Conservation (phyloP, 2,797 vertebrate genomes). For the Aythya fuligula region DNA sequence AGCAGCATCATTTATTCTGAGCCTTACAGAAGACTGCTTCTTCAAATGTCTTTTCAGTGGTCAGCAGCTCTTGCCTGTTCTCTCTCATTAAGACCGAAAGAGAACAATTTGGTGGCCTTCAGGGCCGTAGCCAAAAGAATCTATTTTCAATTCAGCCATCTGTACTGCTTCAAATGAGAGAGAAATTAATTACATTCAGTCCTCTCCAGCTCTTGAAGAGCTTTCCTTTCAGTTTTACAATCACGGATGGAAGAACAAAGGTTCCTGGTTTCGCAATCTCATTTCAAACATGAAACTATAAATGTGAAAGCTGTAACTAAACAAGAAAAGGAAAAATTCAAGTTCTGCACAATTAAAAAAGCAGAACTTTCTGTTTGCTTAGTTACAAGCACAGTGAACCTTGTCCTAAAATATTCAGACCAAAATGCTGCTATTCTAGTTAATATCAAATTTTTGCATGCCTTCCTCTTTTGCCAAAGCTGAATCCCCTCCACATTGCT, state of each 20-base stretch:
- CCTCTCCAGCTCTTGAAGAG: not conserved
- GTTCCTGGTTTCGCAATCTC: not conserved
- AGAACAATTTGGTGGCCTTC: not conserved
- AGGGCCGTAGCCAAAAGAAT: not conserved
- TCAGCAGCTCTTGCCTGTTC: not conserved
- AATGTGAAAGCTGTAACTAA: not conserved
- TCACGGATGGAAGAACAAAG: not conserved
- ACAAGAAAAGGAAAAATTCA: not conserved
- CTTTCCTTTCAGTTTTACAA: not conserved
- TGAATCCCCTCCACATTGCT: accelerated
- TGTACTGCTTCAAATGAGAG: not conserved
- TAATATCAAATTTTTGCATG: not conserved
- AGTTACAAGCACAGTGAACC: not conserved
- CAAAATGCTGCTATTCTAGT: not conserved
- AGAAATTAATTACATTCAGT: not conserved
- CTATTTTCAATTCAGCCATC: not conserved
- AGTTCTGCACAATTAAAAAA: not conserved
- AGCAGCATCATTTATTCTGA: not conserved
- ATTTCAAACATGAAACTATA: not conserved
- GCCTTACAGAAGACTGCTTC: not conserved
- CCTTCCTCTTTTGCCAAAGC: not conserved
- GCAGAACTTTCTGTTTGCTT: not conserved
- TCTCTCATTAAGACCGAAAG: not conserved
- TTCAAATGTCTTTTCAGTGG: not conserved
- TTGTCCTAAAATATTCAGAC: not conserved